Evolutionary conservation across 1,140 invertebrate species (phyloP), one percentile per base, ranked within the genome.

Genomic region (Bemisia tabaci): DNA sequence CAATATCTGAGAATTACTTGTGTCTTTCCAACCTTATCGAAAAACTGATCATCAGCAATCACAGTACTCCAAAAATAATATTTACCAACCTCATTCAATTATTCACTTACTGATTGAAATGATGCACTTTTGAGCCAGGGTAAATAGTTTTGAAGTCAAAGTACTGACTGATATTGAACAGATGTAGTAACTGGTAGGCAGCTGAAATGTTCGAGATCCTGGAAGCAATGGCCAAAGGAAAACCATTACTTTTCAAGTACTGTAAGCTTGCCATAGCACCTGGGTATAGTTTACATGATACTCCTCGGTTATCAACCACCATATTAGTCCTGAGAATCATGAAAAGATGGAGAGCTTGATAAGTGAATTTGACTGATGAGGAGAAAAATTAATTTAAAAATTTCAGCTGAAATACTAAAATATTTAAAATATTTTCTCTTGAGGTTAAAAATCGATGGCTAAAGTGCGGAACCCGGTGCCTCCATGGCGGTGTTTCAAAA

Each of bases 81-180:
- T n/a, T n/a, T n/a, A n/a, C n/a, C n/a, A n/a, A n/a, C n/a, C n/a
- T n/a, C n/a, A n/a, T n/a, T n/a, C n/a, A n/a, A n/a, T n/a, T n/a
- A n/a, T n/a, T n/a, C n/a, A 77, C 78, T 79, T 81, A 88, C 87
- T 79, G 82, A 65, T 79, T 76, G 77, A 90, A 89, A 77, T 91
- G 88, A 63, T 76, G 79, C 17, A 80, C 76, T 81, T 91, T 90
- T 66, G 74, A 77, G 21, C 87, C 88, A 26, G 88, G 87, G 79
- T 86, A 90, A 67, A 90, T 90, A 78, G 90, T 84, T 73, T 83
- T 82, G 71, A 86, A 86, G 21, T 78, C 78, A 70, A 90, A 85
- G 76, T 84, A 89, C 71, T 85, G 80, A n/a, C 86, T 76, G 87
- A 87, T 89, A 24, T 80, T 80, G 74, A 88, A 87, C 23, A 89